Evolutionary conservation across 2,113 vertebrate genomes (phyloP), one percentile per base, ranked within the genome.

Genomic region (Stegostoma tigrinum): DNA sequence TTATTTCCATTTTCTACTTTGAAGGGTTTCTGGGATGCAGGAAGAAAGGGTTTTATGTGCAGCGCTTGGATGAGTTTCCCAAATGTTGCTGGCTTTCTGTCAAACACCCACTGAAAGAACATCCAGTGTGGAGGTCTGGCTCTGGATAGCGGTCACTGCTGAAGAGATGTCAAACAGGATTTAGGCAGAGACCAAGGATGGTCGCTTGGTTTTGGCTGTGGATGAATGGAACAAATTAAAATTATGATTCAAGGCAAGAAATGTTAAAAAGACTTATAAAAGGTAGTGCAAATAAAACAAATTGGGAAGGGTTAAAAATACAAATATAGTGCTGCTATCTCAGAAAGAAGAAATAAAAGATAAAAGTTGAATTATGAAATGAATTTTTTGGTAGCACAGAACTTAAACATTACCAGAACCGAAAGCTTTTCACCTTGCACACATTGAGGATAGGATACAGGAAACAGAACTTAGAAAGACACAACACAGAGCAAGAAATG

Each of bases 21-120:
- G 68, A 95, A 72, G 94, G 42, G n/a, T 95, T 95, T 95, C 94
- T 70, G 42, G 45, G 68, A 52, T 75, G 94, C 94, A 75, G 94
- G 94, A 95, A 95, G 66, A 38, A 95, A 95, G 94, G 94, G 27
- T 75, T 95, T 95, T 95, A 95, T 95, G 94, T 48, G 45, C 67
- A 34, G 68, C 52, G 94, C 42, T 19, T 72, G 66, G 45, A 95
- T 72, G 94, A 95, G 67, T 95, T 95, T 72, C 72, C 68, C 94
- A 95, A 95, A 95, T 95, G 94, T 70, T 95, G 94, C 30, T 95
- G 93, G 93, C 93, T 70, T 72, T 72, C 93, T 95, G 24, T 70
- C 94, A 95, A 95, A 95, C 94, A 75, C 94, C 67, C 94, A 95
- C 94, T 95, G 94, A 72, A 95, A 95, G 89, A 93, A 64, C 89